A percentile compares a stretch with the other conserved stretches of the same genome.
These are phyloP conservation scores for Antigone vipio DNA, from an alignment of 2,113 vertebrate genomes.

Conservation along the genomic window DNA sequence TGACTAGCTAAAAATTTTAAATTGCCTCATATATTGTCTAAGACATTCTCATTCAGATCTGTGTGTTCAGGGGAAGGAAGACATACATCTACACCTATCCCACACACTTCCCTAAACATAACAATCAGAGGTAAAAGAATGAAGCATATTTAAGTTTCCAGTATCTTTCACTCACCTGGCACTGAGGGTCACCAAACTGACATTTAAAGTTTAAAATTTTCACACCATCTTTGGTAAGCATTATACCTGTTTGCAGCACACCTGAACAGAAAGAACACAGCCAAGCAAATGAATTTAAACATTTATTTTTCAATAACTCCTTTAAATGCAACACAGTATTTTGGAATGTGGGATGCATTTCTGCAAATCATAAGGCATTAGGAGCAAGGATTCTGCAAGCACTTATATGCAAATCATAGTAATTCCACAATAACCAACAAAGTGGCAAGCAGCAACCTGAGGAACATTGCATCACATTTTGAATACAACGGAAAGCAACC, in stretches of 20 bases:
- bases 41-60: neutral
- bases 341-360: neutral
- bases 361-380: neutral
- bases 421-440: neutral
- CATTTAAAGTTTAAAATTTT: slow-evolving; percentile 88
- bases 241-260: slow-evolving; percentile 86
- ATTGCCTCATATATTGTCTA: neutral
- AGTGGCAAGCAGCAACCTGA: neutral
- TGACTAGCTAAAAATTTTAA: neutral
- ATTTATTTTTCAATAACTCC: neutral
- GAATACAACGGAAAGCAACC: neutral
- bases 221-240: slow-evolving; percentile 83
- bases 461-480: neutral
- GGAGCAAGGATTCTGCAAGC: neutral
- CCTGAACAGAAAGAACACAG: slow-evolving; percentile 67
- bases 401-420: neutral
- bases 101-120: neutral
- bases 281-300: neutral
- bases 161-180: slow-evolving; percentile 76
- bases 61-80: neutral
- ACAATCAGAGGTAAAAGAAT: neutral
- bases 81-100: neutral
- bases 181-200: slow-evolving; percentile 87
- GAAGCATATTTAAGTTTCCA: neutral
- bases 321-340: neutral